A percentile compares a stretch with the other conserved stretches of the same genome.
These are phyloP conservation scores for Hemicordylus capensis DNA, from an alignment of 2,113 vertebrate genomes.

Conservation along the genomic window DNA sequence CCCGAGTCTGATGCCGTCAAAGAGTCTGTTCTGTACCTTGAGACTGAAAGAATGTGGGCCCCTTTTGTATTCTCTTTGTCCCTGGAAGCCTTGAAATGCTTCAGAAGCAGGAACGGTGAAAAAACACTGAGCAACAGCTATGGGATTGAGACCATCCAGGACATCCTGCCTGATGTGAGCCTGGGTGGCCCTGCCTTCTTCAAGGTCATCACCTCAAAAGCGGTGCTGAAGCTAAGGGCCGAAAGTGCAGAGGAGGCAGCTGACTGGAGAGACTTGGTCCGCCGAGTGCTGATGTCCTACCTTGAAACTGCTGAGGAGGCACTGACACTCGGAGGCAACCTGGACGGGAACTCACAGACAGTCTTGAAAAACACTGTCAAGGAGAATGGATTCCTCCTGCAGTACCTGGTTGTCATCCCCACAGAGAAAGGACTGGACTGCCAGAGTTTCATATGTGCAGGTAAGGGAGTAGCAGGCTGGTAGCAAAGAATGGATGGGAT, in stretches of 20 bases:
- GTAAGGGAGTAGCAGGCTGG: constrained; percentile 63
- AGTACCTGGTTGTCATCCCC: constrained; percentile 86
- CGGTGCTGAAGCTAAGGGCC: constrained; percentile 84
- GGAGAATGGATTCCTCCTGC: constrained; percentile 81
- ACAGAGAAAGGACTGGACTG: constrained; percentile 88
- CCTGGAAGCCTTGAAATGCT: constrained; percentile 86
- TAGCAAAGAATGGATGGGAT: not conserved
- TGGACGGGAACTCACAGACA: constrained; percentile 76
- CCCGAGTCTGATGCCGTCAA: constrained; percentile 89
- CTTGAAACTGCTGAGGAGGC: constrained; percentile 85
- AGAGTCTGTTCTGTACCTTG: constrained; percentile 86
- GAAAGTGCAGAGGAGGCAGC: constrained; percentile 81
- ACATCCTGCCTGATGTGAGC: constrained; percentile 89
- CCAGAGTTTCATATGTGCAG: constrained; percentile 95
- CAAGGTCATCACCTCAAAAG: constrained; percentile 87
- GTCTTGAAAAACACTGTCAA: constrained; percentile 74
- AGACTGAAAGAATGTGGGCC: constrained; percentile 76
- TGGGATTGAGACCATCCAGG: constrained; percentile 84
- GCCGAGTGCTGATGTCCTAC: constrained; percentile 86
- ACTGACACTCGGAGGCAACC: constrained; percentile 72
- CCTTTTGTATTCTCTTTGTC: constrained; percentile 90
- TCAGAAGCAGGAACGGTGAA: constrained; percentile 75
- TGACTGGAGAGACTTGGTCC: constrained; percentile 86
- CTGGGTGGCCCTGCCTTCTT: constrained; percentile 89
- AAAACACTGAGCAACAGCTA: constrained; percentile 81